Base-by-base conservation (phyloP, 2,888 invertebrate species). In the Euphydryas editha region DNA sequence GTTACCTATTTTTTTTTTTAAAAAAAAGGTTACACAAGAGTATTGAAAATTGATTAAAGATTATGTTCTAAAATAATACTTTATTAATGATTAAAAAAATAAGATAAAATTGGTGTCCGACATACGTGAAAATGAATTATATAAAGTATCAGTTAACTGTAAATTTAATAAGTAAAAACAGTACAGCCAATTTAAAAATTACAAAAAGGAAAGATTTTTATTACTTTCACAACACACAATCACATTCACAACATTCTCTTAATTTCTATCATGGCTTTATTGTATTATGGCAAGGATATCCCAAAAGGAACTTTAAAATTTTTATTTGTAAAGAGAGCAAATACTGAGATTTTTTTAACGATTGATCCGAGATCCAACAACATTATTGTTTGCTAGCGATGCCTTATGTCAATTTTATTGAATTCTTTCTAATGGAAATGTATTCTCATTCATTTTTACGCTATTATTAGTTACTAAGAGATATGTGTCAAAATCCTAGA, bases 261-360 rank as follows among this genome's bases (percentile, higher is more conserved):
- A 62, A 49, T 54, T 44, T 62, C 20, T 59, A 56, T 62, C 58
- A 58, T 66, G 66, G 66, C 62, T 51, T 58, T 17, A 36, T 54
- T 54, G 54, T 36, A 36, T 51, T 66, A 66, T 66, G 66, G 66
- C 66, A 66, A 66, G 62, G 62, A 44, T 54, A 36, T 54, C 54
- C 30, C 51, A 24, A 36, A 36, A 54, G 20, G 47, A 36, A 36
- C 17, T 7, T 54, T 17, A n/a, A 30, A 54, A 54, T 51, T 11
- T 15, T 54, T 54, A 49, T 36, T 30, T 36, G 36, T 36, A n/a
- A 36, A 54, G 54, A 54, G 54, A 54, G 49, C 49, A 51, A 51
- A 21, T 15, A n/a, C 21, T 49, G 21, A 51, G 49, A 15, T 49
- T 51, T 51, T 51, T 15, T 7, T 51, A 24, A 24, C 21, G 7